Conservation (phyloP, 1,140 invertebrate species). For the Semibalanus balanoides region DNA sequence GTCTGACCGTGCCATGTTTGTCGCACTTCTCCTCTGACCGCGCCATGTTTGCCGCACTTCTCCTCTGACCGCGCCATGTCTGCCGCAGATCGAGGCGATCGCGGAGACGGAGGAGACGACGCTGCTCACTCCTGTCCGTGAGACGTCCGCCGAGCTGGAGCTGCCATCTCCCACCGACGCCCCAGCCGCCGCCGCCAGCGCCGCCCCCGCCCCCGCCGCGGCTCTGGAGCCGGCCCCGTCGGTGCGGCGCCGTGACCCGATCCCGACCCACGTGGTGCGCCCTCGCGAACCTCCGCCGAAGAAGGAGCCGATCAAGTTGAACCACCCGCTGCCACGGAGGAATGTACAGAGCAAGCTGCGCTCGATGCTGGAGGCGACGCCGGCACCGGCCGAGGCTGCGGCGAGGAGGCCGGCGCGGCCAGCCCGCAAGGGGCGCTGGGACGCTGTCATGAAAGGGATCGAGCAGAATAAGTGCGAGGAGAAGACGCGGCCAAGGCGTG, state of each 20-base stretch:
- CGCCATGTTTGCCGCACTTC: not conserved
- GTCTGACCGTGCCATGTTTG: not conserved
- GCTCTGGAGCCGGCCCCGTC: not conserved
- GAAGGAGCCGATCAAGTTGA: slow-evolving; percentile 39
- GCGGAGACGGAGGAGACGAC: not conserved
- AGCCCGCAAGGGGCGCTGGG: not conserved
- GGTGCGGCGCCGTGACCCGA: not conserved
- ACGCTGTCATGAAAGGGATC: not conserved
- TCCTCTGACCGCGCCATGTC: not conserved
- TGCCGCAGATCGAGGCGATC: not conserved
- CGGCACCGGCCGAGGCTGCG: slow-evolving; percentile 26
- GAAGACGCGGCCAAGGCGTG: slow-evolving; percentile 48
- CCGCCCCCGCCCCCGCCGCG: too few relatives aligned
- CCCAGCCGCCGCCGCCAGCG: too few relatives aligned
- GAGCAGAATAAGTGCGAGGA: slow-evolving; percentile 31
- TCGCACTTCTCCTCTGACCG: not conserved
- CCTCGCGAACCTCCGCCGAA: slow-evolving; percentile 26
- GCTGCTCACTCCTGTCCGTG: not conserved
- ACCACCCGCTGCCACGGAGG: slow-evolving; percentile 57
- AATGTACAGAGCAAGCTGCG: slow-evolving; percentile 58
- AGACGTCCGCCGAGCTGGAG: not conserved
- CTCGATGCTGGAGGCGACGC: slow-evolving; percentile 41
- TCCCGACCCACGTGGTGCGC: not conserved
- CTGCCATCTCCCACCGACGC: too few relatives aligned
- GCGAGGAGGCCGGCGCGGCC: not conserved